Conservation (phyloP, 2,888 invertebrate species). For the Pyrocoelia pectoralis region DNA sequence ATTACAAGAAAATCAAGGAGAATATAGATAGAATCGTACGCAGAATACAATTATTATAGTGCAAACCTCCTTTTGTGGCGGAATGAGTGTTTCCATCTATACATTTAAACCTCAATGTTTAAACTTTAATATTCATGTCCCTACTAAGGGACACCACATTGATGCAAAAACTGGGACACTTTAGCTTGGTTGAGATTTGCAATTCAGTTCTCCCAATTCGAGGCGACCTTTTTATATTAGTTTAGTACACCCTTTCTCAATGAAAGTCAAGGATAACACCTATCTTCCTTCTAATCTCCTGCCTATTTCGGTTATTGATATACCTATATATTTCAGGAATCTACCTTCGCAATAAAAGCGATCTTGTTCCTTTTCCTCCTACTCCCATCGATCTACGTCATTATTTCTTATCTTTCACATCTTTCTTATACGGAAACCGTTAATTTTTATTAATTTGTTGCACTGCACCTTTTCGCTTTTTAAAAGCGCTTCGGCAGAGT, state of each 20-base stretch:
- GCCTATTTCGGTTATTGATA: constrained; percentile 1
- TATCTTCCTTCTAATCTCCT: constrained; percentile 1
- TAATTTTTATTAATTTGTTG: background rate
- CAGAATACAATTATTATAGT: no score
- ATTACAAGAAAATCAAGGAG: no score
- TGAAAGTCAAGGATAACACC: background rate
- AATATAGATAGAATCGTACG: no score
- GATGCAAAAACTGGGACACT: background rate
- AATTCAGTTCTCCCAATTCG: background rate
- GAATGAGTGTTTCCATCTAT: no score
- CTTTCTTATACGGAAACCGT: background rate
- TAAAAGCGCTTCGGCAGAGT: no score
- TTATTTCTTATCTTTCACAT: background rate
- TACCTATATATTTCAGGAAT: background rate
- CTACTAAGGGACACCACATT: background rate
- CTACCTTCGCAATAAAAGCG: background rate
- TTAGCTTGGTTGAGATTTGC: background rate
- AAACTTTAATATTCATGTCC: background rate
- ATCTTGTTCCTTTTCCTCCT: background rate
- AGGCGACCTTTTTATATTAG: constrained; percentile 1
- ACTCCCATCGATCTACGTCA: background rate
- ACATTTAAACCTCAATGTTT: no score
- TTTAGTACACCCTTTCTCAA: background rate
- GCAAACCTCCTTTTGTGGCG: no score
- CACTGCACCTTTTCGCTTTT: background rate